phyloP scores from a whole-genome alignment of 2,113 vertebrate species.

The Grantiella picta region DNA sequence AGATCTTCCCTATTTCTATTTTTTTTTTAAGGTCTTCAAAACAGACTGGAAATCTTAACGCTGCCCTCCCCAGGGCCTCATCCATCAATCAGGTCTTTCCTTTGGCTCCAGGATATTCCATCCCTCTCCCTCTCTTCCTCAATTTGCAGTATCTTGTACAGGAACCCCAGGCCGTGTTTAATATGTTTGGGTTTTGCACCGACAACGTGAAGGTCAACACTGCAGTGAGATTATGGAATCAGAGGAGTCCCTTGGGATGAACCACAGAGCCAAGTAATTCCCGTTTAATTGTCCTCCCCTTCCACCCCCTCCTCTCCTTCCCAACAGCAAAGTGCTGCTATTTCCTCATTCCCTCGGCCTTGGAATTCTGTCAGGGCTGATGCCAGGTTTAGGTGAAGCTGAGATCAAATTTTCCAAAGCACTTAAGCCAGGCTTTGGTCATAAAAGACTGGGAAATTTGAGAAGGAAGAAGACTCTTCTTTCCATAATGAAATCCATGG shows the following conservation, averaged over 20 bases:
- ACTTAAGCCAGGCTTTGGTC: background rate
- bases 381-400: background rate
- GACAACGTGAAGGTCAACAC: slow-evolving; percentile 26
- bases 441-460: background rate
- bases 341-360: background rate
- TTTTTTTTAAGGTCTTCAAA: background rate
- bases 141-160: slow-evolving; percentile 44
- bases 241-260: background rate
- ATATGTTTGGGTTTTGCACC: slow-evolving; percentile 43
- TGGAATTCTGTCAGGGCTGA: background rate
- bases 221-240: background rate
- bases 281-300: slow-evolving; percentile 15
- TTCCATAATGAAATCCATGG: background rate
- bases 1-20: background rate
- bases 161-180: slow-evolving; percentile 53
- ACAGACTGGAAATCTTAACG: background rate
- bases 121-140: background rate
- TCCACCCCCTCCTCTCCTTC: background rate
- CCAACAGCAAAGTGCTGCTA: background rate
- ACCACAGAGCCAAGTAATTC: background rate
- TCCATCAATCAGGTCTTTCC: slow-evolving; percentile 14
- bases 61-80: slow-evolving; percentile 2
- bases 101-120: background rate
- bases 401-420: slow-evolving; percentile 2
- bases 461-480: background rate